These are phyloP conservation scores for Gymnothorax reevesii DNA, from an alignment of 2,797 vertebrate genomes.

Conservation along the genomic window DNA sequence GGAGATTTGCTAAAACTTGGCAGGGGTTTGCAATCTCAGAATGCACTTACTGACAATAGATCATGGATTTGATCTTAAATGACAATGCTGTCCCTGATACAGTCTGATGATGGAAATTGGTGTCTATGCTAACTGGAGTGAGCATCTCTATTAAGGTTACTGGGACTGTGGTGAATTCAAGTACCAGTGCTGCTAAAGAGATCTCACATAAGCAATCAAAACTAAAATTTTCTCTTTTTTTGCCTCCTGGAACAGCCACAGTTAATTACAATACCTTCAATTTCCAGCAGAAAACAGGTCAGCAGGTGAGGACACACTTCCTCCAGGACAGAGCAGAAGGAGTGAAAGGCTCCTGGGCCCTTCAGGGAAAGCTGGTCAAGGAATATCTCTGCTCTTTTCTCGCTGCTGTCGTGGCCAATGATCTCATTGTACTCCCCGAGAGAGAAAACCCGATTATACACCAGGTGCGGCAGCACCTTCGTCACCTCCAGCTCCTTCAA, in stretches of 20 bases:
- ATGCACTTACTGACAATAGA: no score
- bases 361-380: constrained; percentile 82
- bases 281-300: constrained; percentile 82
- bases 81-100: no score
- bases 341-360: constrained; percentile 80
- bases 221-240: no score
- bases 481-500: constrained; percentile 79
- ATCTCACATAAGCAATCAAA: no score
- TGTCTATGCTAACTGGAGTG: no score
- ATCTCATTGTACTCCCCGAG: constrained; percentile 86
- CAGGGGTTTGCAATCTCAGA: no score
- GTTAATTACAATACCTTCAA: constrained; percentile 77
- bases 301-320: constrained; percentile 88
- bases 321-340: constrained; percentile 85
- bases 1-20: no score
- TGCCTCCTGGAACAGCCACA: neutral
- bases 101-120: no score
- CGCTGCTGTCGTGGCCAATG: constrained; percentile 71
- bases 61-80: no score
- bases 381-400: constrained; percentile 76
- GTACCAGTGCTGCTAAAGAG: no score
- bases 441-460: constrained; percentile 85
- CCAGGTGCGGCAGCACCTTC: constrained; percentile 80
- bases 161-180: no score
- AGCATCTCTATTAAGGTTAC: no score